Evolutionary conservation across 2,797 vertebrate species (phyloP), one percentile per base, ranked within the genome.

Genomic region (Lepilemur septentrionalis): DNA sequence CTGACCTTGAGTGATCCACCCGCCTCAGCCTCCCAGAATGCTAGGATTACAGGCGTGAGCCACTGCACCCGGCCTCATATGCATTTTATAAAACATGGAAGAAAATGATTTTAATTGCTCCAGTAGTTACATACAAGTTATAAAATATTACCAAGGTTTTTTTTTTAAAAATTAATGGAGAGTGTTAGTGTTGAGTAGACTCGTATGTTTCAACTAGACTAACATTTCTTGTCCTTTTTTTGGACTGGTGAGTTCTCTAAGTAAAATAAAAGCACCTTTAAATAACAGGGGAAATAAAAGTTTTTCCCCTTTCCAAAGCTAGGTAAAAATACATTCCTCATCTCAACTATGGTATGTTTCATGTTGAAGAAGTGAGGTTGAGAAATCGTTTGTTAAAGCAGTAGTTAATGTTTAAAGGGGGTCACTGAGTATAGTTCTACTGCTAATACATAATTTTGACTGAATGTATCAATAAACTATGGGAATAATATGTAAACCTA

Each of bases 381-480:
- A 96, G 41, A 93, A 95, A 84, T 95, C 18, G n/a, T 92, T 86
- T 78, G 63, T 93, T 95, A 89, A 89, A 89, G 22, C 30, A 87
- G 0, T 69, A 83, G 61, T 57, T 79, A 73, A 43, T 73, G 18
- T 91, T 94, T 92, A 95, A 89, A 91, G 89, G 81, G 30, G n/a
- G 9, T 13, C 28, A 78, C 32, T 94, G 35, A 43, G 20, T 89
- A n/a, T 89, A 79, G 20, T 84, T 93, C 10, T 90, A 18, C 20
- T 84, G 59, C n/a, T 91, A 38, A 93, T 86, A 43, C 4, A 4
- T 92, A 63, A 72, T 85, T 96, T 89, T 84, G 52, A 63, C 15
- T 61, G 57, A 85, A 67, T 72, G 23, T 28, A 48, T 65, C 48
- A 46, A 20, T 90, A 52, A 92, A 61, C 41, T 92, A 9, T 83